Evolutionary conservation across 1,140 invertebrate species (phyloP).

Genomic region (Brachionus calyciflorus): DNA sequence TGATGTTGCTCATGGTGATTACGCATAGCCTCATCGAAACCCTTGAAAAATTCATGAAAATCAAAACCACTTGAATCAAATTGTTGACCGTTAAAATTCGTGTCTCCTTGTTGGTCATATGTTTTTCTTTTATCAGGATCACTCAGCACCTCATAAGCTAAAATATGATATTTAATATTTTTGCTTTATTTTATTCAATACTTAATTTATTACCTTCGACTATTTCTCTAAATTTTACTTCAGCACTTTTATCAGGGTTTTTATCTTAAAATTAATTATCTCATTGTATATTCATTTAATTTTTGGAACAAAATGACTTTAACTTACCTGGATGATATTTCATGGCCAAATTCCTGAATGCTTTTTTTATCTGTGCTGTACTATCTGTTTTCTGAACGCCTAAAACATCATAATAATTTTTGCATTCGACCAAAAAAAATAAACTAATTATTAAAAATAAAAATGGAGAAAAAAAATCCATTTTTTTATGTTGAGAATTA

Average conservation of each 20-base stretch:
- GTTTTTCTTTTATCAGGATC: slow-evolving; percentile 28
- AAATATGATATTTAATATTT: background rate
- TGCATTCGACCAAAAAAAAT: background rate
- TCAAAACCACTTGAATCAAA: slow-evolving; percentile 26
- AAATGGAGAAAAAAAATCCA: background rate
- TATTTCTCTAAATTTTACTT: slow-evolving; percentile 42
- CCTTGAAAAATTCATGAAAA: slow-evolving; percentile 35
- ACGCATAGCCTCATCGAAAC: slow-evolving; percentile 33
- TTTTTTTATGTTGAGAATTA: background rate
- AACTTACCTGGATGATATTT: slow-evolving; percentile 98
- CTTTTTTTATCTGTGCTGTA: slow-evolving; percentile 68
- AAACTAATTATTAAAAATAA: background rate
- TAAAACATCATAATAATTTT: slow-evolving; percentile 87
- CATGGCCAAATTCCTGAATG: slow-evolving; percentile 87
- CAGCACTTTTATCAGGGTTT: slow-evolving; percentile 44
- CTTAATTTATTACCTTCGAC: slow-evolving; percentile 17
- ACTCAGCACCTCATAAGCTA: slow-evolving; percentile 38
- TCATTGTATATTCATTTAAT: background rate
- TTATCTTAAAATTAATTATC: slow-evolving; percentile 6
- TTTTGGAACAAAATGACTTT: no score
- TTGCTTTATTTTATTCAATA: background rate
- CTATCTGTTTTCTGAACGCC: slow-evolving; percentile 78
- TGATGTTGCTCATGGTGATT: slow-evolving; percentile 38
- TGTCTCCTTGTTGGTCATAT: slow-evolving; percentile 1
- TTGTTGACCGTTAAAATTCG: background rate